These are phyloP conservation scores for Hippopotamus amphibius DNA, from an alignment of 2,113 vertebrate species.

Conservation along the genomic window DNA sequence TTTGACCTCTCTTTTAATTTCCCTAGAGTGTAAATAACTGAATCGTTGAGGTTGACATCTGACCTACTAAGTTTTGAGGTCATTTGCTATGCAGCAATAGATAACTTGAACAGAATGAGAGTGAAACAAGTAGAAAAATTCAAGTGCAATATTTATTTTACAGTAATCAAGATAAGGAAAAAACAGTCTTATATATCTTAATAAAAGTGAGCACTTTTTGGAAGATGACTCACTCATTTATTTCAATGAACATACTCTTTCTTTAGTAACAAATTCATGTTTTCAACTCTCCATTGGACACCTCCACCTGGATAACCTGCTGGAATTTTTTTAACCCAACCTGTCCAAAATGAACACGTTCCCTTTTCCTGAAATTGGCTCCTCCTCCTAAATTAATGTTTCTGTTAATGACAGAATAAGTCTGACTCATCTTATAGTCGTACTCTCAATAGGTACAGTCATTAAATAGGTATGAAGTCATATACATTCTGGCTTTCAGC, in stretches of 20 bases:
- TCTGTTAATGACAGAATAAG: not conserved
- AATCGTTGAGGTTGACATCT: not conserved
- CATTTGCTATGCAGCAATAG: not conserved
- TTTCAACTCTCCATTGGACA: not conserved
- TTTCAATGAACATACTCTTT: not conserved
- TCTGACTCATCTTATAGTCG: not conserved
- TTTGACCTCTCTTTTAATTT: slow-evolving; percentile 26
- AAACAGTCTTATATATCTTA: not conserved
- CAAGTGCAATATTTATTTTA: not conserved
- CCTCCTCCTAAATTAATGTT: not conserved
- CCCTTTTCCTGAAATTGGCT: not conserved
- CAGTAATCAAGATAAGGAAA: not conserved
- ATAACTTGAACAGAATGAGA: not conserved
- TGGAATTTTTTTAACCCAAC: not conserved
- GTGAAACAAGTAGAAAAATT: not conserved
- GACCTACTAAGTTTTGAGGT: not conserved
- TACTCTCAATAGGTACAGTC: not conserved
- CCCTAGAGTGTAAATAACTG: not conserved
- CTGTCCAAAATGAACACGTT: not conserved
- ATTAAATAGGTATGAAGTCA: not conserved
- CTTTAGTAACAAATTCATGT: not conserved
- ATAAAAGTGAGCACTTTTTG: not conserved
- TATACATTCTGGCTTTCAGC: not conserved
- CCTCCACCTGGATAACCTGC: not conserved
- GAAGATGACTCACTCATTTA: not conserved